Evolutionary conservation across 2,113 vertebrate species (phyloP).

Genomic region (Daphoenositta chrysoptera): DNA sequence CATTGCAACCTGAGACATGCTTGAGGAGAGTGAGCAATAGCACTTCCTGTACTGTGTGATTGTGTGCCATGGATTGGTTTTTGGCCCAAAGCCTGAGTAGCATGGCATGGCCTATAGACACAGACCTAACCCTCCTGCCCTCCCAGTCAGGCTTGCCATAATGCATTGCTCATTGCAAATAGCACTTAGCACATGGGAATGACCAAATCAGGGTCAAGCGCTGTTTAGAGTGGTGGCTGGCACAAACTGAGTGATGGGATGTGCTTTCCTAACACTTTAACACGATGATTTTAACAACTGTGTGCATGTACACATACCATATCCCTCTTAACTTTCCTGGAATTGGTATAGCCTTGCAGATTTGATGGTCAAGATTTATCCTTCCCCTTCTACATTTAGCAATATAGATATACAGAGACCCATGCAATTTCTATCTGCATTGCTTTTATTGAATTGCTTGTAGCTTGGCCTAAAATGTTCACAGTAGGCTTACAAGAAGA

Average conservation of each 20-base stretch:
- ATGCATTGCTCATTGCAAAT: background rate
- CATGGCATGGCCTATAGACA: background rate
- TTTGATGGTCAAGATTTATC: background rate
- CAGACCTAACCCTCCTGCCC: background rate
- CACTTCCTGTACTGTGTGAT: background rate
- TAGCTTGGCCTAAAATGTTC: background rate
- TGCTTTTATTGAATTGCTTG: background rate
- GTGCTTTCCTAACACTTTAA: background rate
- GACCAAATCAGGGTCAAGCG: fast-evolving
- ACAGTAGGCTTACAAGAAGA: background rate
- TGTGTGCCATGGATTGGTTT: background rate
- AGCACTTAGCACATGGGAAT: background rate
- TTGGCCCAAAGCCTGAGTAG: background rate
- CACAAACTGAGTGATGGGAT: background rate
- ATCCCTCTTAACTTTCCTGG: background rate
- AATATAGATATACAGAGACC: background rate
- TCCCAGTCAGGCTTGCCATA: background rate
- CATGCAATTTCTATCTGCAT: background rate
- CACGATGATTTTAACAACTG: background rate
- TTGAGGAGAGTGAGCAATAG: background rate
- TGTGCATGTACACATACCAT: background rate
- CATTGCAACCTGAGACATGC: too few relatives aligned
- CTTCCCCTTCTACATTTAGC: background rate
- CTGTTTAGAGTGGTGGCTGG: background rate
- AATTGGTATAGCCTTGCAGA: background rate